phyloP scores from a whole-genome alignment of 2,797 vertebrate genomes.

The Pyrocephalus nanus region DNA sequence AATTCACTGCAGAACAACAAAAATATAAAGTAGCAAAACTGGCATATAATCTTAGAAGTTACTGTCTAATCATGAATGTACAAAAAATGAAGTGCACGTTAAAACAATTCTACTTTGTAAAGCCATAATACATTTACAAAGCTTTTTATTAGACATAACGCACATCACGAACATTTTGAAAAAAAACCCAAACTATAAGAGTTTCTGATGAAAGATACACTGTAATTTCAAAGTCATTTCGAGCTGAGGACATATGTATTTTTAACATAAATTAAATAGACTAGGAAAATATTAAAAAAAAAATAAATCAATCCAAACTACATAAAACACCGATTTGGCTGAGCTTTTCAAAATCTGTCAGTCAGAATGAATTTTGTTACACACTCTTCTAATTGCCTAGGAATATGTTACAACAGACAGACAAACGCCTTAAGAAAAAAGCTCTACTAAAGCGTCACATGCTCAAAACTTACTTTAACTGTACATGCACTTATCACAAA shows the following conservation, averaged over 20 bases:
- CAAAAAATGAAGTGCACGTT: background rate
- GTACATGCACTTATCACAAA: constrained; percentile 41
- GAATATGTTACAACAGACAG: constrained; percentile 40
- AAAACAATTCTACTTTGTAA: background rate
- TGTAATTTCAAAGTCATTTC: background rate
- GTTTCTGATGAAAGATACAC: background rate
- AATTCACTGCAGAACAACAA: constrained; percentile 59
- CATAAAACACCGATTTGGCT: background rate
- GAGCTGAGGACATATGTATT: background rate
- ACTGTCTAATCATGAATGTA: background rate
- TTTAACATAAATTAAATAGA: background rate
- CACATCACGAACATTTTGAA: background rate
- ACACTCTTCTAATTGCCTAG: constrained; percentile 21
- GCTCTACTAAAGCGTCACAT: background rate
- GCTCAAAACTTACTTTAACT: constrained; percentile 55
- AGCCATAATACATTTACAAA: background rate
- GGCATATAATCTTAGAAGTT: background rate
- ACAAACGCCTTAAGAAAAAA: constrained; percentile 49
- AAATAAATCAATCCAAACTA: background rate
- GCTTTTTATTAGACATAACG: background rate
- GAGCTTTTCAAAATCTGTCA: constrained; percentile 33
- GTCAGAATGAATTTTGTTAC: constrained; percentile 48
- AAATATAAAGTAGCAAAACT: constrained; percentile 24
- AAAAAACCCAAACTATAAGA: background rate
- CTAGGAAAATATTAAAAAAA: background rate